Evolutionary conservation across 2,797 vertebrate genomes (phyloP).

Genomic region (Amazonetta brasiliensis): DNA sequence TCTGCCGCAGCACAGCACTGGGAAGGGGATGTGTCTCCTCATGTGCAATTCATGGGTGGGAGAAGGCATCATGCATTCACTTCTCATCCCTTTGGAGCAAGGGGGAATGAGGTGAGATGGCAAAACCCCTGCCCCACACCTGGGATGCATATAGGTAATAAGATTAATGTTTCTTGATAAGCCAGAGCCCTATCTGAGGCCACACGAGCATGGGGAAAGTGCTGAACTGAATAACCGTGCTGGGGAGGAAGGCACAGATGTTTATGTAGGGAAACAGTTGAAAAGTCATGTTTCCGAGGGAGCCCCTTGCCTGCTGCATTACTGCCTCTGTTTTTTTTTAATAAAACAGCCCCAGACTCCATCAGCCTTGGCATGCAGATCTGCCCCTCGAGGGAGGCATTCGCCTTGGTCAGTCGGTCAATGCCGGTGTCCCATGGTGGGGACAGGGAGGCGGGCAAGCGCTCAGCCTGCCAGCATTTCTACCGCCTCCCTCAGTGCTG

Average conservation of each 20-base stretch:
- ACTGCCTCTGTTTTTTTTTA: not conserved
- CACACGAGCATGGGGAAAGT: accelerated
- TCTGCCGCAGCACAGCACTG: not conserved
- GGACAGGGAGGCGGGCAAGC: not conserved
- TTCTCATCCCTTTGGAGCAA: not conserved
- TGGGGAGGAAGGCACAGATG: not conserved
- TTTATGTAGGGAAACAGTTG: not conserved
- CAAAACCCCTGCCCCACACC: accelerated
- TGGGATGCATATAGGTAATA: not conserved
- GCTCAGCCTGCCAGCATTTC: conserved; percentile 41
- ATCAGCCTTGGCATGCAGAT: not conserved
- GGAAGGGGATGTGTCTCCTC: not conserved
- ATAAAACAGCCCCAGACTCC: not conserved
- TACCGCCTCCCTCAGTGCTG: conserved; percentile 50
- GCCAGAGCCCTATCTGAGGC: not conserved
- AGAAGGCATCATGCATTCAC: accelerated
- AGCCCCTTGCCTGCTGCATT: not conserved
- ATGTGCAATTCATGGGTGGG: not conserved
- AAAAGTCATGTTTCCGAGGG: not conserved
- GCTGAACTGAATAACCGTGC: not conserved
- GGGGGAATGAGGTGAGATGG: accelerated
- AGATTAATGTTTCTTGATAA: not conserved
- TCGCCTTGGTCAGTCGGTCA: conserved; percentile 22
- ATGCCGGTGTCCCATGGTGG: conserved; percentile 2
- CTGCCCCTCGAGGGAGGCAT: not conserved